Evolutionary conservation across 2,888 invertebrate genomes (phyloP).

Genomic region (Seira sanloemensis): DNA sequence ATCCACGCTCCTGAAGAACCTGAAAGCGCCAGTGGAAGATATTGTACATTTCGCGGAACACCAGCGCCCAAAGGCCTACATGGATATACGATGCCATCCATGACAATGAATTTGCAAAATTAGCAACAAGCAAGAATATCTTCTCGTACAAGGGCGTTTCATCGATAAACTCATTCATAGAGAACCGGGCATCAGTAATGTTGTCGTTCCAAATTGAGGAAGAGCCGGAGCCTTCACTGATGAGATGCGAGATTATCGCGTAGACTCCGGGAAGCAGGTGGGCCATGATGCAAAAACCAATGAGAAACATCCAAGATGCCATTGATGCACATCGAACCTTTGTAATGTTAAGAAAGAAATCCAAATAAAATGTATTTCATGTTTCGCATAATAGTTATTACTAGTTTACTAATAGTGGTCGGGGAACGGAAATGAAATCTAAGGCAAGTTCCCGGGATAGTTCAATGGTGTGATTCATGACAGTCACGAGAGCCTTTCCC

Average conservation of each 20-base stretch:
- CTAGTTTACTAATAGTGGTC: conserved; percentile 19
- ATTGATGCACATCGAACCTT: conserved; percentile 20
- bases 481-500: background rate
- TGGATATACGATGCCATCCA: conserved; percentile 38
- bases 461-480: conserved; percentile 25
- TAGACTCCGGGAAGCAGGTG: conserved; percentile 22
- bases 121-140: background rate
- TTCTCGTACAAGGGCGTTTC: background rate
- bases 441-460: conserved; percentile 1
- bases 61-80: conserved; percentile 21
- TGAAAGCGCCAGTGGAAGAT: conserved; percentile 13
- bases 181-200: background rate
- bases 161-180: conserved; percentile 21
- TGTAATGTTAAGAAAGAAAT: background rate
- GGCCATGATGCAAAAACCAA: background rate
- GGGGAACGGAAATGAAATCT: conserved; percentile 11
- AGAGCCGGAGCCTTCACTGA: background rate
- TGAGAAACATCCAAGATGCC: conserved; percentile 17
- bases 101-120: conserved; percentile 33
- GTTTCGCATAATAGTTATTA: background rate
- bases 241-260: background rate
- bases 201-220: conserved; percentile 14
- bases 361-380: background rate
- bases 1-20: background rate
- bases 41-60: conserved; percentile 26